phyloP scores from a whole-genome alignment of 2,797 vertebrate species.

The Clangula hyemalis region DNA sequence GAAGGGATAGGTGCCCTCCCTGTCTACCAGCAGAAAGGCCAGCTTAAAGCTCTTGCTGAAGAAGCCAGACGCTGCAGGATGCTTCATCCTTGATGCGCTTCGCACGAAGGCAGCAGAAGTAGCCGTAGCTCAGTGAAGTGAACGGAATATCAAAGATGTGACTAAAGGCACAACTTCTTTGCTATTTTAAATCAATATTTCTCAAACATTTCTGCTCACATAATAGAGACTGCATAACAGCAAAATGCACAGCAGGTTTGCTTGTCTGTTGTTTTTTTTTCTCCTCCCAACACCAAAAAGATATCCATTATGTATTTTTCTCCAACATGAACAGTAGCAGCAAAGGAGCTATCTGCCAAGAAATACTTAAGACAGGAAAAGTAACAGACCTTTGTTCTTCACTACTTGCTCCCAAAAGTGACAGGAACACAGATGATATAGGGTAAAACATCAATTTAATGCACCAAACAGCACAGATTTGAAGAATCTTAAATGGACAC shows the following conservation, averaged over 20 bases:
- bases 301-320: neutral
- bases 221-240: neutral
- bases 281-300: neutral
- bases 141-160: neutral
- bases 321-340: neutral
- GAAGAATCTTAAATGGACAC: neutral
- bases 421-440: neutral
- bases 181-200: neutral
- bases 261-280: neutral
- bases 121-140: neutral
- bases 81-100: neutral
- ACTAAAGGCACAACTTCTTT: neutral
- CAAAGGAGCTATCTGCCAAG: neutral
- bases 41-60: neutral
- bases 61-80: neutral
- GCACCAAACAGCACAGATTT: neutral
- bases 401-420: neutral
- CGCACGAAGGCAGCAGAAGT: accelerated
- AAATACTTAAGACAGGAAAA: neutral
- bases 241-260: neutral
- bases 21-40: accelerated
- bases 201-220: neutral
- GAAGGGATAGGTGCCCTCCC: neutral
- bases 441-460: neutral
- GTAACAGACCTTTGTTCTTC: neutral